Percentiles rank a stretch among this genome's conserved stretches.
phyloP scores from a whole-genome alignment of 1,140 invertebrate species.

The Aporrectodea caliginosa region DNA sequence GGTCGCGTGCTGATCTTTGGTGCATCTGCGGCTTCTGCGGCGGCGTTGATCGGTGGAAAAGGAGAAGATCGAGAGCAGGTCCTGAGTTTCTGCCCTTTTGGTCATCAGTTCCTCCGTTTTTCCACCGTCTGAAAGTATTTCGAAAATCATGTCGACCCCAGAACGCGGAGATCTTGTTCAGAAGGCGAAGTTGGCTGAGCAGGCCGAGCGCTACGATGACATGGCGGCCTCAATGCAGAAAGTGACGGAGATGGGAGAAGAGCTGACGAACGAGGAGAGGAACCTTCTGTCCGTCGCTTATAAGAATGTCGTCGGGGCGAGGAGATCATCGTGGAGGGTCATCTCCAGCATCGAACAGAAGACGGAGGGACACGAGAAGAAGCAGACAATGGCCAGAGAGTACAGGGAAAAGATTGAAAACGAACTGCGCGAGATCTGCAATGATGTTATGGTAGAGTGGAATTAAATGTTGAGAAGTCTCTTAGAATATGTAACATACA shows the following conservation, averaged over 20 bases:
- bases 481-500: too few species aligned
- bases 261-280: slow-evolving; percentile 64
- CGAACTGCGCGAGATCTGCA: slow-evolving; percentile 87
- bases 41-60: too few species aligned
- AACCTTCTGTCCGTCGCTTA: slow-evolving; percentile 96
- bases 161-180: slow-evolving; percentile 98
- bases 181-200: slow-evolving; percentile 97
- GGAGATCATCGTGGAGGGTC: slow-evolving; percentile 94
- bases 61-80: too few species aligned
- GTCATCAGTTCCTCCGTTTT: too few species aligned
- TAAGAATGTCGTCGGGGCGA: too few species aligned
- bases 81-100: too few species aligned
- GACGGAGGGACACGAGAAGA: slow-evolving; percentile 61
- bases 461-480: too few species aligned
- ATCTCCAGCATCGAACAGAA: too few species aligned
- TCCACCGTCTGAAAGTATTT: too few species aligned
- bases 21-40: too few species aligned
- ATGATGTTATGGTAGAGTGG: slow-evolving; percentile 60
- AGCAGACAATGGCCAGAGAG: slow-evolving; percentile 97
- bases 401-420: slow-evolving; percentile 97
- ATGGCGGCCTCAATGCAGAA: slow-evolving; percentile 59
- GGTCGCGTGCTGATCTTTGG: too few species aligned
- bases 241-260: slow-evolving; percentile 54
- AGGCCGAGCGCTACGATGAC: slow-evolving; percentile 93
- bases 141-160: slow-evolving; percentile 37